Evolutionary conservation across 2,797 vertebrate species (phyloP).

Genomic region (Capromys pilorides): DNA sequence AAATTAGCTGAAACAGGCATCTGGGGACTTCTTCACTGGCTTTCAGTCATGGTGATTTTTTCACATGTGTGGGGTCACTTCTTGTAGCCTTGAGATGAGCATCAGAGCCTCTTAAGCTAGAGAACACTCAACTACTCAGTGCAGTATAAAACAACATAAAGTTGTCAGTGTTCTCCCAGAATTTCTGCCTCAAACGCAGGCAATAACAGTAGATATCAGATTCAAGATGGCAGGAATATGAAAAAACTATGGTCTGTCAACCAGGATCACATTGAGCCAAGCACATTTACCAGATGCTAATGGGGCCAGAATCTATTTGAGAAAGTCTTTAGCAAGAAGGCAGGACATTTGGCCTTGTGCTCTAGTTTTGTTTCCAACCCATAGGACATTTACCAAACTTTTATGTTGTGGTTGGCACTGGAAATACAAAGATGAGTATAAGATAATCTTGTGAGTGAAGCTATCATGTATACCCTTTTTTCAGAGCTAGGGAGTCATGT

Average conservation of each 20-base stretch:
- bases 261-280: background rate
- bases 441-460: background rate
- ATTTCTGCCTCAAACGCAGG: background rate
- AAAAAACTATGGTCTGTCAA: background rate
- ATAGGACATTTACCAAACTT: background rate
- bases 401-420: background rate
- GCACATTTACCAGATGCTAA: background rate
- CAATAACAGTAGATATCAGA: background rate
- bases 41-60: background rate
- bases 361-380: background rate
- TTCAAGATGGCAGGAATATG: background rate
- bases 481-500: background rate
- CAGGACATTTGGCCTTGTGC: background rate
- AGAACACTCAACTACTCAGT: background rate
- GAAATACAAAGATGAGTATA: background rate
- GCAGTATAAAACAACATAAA: background rate
- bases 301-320: background rate
- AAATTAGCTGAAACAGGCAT: conserved; percentile 47
- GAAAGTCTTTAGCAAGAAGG: conserved; percentile 29
- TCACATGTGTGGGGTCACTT: background rate
- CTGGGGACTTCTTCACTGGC: background rate
- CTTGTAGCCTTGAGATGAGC: background rate
- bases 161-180: background rate
- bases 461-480: background rate
- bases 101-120: background rate